Conservation (phyloP, 1,140 invertebrate species). For the Phthorimaea operculella region DNA sequence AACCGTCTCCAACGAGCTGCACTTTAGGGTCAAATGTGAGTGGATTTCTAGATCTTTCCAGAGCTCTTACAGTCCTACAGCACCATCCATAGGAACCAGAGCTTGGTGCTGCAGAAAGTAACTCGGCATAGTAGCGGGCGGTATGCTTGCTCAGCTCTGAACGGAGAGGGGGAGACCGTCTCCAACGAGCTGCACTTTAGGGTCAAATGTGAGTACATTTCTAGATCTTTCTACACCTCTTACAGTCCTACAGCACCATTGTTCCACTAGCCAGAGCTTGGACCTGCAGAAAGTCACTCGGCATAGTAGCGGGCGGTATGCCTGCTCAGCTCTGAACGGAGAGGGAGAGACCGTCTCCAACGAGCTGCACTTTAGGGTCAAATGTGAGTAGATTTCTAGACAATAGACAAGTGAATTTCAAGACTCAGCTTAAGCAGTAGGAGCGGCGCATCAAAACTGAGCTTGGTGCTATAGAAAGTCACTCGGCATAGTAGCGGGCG, state of each 20-base stretch:
- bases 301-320: slow-evolving; percentile 73
- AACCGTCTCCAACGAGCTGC: slow-evolving; percentile 80
- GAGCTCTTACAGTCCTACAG: too few relatives aligned
- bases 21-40: slow-evolving; percentile 87
- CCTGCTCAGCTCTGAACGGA: too few relatives aligned
- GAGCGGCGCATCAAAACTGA: slow-evolving; percentile 84
- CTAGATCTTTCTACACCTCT: not conserved
- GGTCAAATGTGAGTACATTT: slow-evolving; percentile 83
- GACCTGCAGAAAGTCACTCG: slow-evolving; percentile 44
- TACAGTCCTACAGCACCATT: too few relatives aligned
- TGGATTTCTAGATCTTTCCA: slow-evolving; percentile 26
- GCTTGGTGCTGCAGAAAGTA: too few relatives aligned
- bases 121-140: slow-evolving; percentile 79
- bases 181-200: slow-evolving; percentile 81
- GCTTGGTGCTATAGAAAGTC: slow-evolving; percentile 85
- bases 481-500: slow-evolving; percentile 81
- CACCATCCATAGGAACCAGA: too few relatives aligned
- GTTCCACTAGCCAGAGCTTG: too few relatives aligned
- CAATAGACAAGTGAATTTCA: too few relatives aligned
- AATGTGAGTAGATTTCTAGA: too few relatives aligned
- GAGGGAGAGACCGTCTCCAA: too few relatives aligned
- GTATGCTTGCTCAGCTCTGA: slow-evolving; percentile 84
- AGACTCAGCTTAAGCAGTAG: too few relatives aligned
- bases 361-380: too few relatives aligned
- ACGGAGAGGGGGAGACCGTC: slow-evolving; percentile 82